These are phyloP conservation scores for Pachliopta kotzebuea DNA, from an alignment of 2,888 invertebrate genomes.

Conservation along the genomic window DNA sequence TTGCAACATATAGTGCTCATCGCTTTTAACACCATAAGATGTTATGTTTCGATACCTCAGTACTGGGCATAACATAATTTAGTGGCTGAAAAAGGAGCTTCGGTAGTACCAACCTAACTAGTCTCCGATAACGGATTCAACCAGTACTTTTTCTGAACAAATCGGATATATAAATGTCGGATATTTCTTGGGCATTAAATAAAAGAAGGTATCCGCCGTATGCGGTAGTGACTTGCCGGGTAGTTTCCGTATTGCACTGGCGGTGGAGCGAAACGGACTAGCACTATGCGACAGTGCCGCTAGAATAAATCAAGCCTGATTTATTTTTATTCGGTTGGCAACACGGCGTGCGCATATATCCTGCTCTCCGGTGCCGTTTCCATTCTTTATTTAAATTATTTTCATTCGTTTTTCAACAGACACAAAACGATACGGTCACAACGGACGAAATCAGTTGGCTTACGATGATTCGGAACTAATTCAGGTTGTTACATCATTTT, in stretches of 20 bases:
- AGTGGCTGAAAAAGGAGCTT: too few relatives aligned
- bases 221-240: slow-evolving; percentile 39
- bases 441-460: slow-evolving; percentile 24
- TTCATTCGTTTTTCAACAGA: slow-evolving; percentile 44
- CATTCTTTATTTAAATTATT: slow-evolving; percentile 61
- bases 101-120: too few relatives aligned
- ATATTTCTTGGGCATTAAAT: slow-evolving; percentile 7
- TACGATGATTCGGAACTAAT: slow-evolving; percentile 27
- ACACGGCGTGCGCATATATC: slow-evolving; percentile 37
- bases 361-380: slow-evolving; percentile 48
- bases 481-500: too few relatives aligned
- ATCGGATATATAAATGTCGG: too few relatives aligned
- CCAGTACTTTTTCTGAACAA: too few relatives aligned
- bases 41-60: too few relatives aligned
- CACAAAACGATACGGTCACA: slow-evolving; percentile 27
- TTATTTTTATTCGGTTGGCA: slow-evolving; percentile 77
- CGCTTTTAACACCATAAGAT: too few relatives aligned
- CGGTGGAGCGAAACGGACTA: slow-evolving; percentile 44
- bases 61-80: too few relatives aligned
- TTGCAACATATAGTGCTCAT: too few relatives aligned
- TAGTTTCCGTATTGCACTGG: slow-evolving; percentile 45
- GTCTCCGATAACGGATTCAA: too few relatives aligned
- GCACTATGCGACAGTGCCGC: slow-evolving; percentile 53
- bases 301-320: slow-evolving; percentile 75
- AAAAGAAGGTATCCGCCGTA: neutral